These are phyloP conservation scores for Sepioteuthis lessoniana DNA, from an alignment of 2,888 invertebrate genomes.

Conservation along the genomic window DNA sequence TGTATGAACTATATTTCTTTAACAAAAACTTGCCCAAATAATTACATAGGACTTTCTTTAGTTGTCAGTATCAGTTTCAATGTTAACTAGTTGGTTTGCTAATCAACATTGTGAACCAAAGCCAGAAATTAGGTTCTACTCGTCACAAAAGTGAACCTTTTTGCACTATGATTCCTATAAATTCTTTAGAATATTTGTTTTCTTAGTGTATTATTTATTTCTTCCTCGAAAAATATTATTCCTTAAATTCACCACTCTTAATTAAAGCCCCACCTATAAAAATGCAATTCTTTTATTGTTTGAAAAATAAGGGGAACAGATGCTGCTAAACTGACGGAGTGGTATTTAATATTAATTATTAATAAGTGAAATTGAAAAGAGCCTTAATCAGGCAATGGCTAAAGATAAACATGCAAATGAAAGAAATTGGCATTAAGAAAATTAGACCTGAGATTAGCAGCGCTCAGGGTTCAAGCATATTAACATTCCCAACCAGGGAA, in stretches of 20 bases:
- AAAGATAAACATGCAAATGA: background rate
- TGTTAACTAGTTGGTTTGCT: too few relatives aligned
- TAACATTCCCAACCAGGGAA: background rate
- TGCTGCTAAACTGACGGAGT: background rate
- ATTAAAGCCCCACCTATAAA: background rate
- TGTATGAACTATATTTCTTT: too few relatives aligned
- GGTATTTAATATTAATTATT: background rate
- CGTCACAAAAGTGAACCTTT: background rate
- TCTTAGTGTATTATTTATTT: background rate
- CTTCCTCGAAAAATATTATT: background rate
- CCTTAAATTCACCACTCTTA: background rate
- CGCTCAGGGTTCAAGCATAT: background rate
- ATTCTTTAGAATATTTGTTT: background rate
- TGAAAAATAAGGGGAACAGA: background rate
- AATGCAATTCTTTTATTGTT: background rate
- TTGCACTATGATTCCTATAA: background rate
- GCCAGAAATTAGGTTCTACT: background rate
- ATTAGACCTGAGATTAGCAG: background rate
- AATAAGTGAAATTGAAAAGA: background rate
- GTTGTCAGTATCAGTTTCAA: too few relatives aligned
- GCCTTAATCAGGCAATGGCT: background rate
- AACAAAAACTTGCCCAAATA: too few relatives aligned
- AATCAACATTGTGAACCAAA: background rate
- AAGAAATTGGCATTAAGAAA: background rate
- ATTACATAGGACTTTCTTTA: too few relatives aligned